phyloP scores from a whole-genome alignment of 2,888 invertebrate species.

The Meghimatium bilineatum region DNA sequence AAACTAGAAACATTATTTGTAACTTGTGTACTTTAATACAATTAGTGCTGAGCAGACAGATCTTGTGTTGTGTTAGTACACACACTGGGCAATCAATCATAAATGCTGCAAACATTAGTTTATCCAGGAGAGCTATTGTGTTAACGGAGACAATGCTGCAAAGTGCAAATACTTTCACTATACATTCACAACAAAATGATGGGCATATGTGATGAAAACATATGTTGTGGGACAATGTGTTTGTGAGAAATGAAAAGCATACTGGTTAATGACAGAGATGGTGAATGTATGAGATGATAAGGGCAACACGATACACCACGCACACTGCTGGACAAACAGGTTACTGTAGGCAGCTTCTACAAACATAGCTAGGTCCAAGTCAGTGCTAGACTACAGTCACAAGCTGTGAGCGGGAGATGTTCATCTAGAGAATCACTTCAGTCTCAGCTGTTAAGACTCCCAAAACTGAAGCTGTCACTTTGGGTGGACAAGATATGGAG shows the following conservation, averaged over 20 bases:
- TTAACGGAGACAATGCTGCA: background rate
- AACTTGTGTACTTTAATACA: background rate
- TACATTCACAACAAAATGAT: background rate
- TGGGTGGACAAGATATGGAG: no score
- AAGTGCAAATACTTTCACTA: background rate
- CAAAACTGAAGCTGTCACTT: no score
- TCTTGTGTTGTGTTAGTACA: slow-evolving; percentile 23
- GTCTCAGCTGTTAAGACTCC: no score
- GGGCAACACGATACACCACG: background rate
- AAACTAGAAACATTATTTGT: background rate
- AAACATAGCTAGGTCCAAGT: background rate
- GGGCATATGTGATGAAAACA: background rate
- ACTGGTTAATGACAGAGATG: background rate
- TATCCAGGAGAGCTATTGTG: background rate
- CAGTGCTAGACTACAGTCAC: background rate
- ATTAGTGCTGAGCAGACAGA: background rate
- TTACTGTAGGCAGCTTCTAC: slow-evolving; percentile 6
- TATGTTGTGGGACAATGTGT: no score
- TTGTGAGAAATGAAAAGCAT: background rate
- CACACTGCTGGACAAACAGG: background rate
- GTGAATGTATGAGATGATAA: background rate
- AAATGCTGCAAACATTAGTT: slow-evolving; percentile 1
- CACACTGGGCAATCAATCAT: background rate
- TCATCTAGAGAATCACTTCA: no score
- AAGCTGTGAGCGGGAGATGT: background rate